Conservation (phyloP, 2,113 vertebrate genomes). For the Leptobrachium leishanense region DNA sequence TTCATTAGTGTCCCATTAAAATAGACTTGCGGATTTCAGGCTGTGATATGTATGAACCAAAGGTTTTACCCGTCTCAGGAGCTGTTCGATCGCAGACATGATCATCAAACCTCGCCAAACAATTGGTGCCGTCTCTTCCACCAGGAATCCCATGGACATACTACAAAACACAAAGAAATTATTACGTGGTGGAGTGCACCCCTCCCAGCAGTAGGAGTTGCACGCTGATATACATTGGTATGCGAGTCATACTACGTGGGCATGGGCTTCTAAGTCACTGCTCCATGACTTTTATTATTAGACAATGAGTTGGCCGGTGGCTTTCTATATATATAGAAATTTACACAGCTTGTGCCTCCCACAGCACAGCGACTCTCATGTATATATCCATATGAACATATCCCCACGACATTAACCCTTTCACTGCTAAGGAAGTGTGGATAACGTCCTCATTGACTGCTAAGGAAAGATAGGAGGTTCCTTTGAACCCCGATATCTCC, state of each 20-base stretch:
- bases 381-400: no score
- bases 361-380: no score
- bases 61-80: conserved; percentile 85
- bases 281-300: neutral
- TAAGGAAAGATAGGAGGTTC: no score
- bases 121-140: conserved; percentile 84
- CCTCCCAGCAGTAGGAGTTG: neutral
- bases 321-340: neutral
- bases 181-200: neutral
- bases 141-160: conserved; percentile 97
- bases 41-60: neutral
- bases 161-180: conserved; percentile 66
- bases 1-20: no score
- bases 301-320: neutral
- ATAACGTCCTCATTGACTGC: no score
- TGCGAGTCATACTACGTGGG: conserved; percentile 16
- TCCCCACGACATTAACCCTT: no score
- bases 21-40: no score
- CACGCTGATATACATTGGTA: neutral
- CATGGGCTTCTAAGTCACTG: neutral
- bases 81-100: conserved; percentile 91
- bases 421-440: no score
- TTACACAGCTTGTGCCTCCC: no score
- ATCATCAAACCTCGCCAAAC: conserved; percentile 97
- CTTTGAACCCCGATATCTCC: no score